phyloP scores from a whole-genome alignment of 2,797 vertebrate species.

The Hephaestus fuliginosus region DNA sequence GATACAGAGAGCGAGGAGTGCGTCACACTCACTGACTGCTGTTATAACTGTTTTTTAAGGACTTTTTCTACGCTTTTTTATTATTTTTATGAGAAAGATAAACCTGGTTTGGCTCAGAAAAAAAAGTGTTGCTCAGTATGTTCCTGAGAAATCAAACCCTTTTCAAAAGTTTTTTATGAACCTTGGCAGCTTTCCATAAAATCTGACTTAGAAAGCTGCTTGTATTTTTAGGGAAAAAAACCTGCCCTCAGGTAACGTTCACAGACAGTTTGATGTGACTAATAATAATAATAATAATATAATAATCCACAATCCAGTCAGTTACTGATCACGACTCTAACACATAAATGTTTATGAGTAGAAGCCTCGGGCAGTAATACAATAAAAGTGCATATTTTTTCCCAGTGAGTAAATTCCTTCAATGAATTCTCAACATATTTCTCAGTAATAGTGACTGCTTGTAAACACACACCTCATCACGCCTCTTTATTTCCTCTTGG shows the following conservation, averaged over 20 bases:
- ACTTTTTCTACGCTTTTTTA: no score
- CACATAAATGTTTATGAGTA: background rate
- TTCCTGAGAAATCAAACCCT: background rate
- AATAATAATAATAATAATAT: no score
- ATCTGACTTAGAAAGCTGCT: background rate
- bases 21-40: no score
- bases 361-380: background rate
- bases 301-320: no score
- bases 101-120: no score
- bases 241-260: background rate
- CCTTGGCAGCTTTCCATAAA: background rate
- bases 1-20: no score
- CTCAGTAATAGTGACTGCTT: background rate
- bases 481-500: constrained; percentile 22
- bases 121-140: background rate
- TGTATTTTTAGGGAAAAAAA: background rate
- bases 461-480: constrained; percentile 42
- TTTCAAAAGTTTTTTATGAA: background rate
- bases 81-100: no score
- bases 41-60: no score
- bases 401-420: background rate
- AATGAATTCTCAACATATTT: constrained; percentile 12
- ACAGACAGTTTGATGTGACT: background rate
- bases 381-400: background rate
- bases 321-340: background rate